These are phyloP conservation scores for Patella depressa DNA, from an alignment of 2,888 invertebrate genomes.

Conservation along the genomic window DNA sequence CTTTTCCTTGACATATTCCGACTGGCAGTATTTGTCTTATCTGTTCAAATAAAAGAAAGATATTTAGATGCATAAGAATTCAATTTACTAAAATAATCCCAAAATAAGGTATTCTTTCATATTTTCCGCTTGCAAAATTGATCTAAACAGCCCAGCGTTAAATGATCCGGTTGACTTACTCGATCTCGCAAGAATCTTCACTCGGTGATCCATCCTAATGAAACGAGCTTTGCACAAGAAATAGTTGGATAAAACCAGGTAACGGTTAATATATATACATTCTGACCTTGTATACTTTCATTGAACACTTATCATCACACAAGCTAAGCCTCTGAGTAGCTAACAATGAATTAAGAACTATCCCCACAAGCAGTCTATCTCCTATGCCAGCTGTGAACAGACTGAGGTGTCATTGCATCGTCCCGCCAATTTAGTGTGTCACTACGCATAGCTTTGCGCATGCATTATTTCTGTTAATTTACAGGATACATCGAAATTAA, in stretches of 20 bases:
- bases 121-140: too few relatives aligned
- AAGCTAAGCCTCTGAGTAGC: not conserved
- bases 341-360: not conserved
- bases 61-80: constrained; percentile 5
- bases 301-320: not conserved
- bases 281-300: constrained; percentile 7
- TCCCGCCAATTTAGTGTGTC: constrained; percentile 24
- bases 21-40: constrained; percentile 17
- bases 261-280: constrained; percentile 9
- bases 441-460: constrained; percentile 15
- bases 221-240: too few relatives aligned
- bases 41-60: constrained; percentile 15
- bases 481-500: not conserved
- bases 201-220: not conserved
- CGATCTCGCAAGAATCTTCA: constrained; percentile 8
- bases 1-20: constrained; percentile 59
- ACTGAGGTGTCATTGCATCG: constrained; percentile 23
- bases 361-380: constrained; percentile 6
- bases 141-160: too few relatives aligned
- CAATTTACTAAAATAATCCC: too few relatives aligned
- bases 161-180: not conserved
- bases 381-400: constrained; percentile 23
- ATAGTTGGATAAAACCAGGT: not conserved
- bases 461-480: constrained; percentile 13
- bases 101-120: too few relatives aligned